Evolutionary conservation across 2,113 vertebrate genomes (phyloP).

Genomic region (Polypterus bichir): DNA sequence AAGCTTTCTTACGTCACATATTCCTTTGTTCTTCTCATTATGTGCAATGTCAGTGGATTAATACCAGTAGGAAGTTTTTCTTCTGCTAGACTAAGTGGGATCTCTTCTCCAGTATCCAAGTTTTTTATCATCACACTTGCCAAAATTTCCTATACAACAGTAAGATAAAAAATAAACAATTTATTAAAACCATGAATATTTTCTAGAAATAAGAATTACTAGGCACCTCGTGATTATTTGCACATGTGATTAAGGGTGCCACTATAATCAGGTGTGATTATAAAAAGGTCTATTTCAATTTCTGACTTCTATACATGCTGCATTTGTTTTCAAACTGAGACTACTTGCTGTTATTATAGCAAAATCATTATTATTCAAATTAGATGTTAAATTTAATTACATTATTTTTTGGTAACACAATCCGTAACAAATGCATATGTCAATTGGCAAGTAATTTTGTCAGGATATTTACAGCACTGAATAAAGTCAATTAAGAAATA

Average conservation of each 20-base stretch:
- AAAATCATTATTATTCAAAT: too few relatives aligned
- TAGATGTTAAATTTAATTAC: too few relatives aligned
- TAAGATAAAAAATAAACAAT: conserved; percentile 8
- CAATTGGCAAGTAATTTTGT: too few relatives aligned
- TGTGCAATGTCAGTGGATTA: conserved; percentile 91
- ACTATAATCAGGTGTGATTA: not conserved
- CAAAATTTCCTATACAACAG: conserved; percentile 76
- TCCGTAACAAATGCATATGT: too few relatives aligned
- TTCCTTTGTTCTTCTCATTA: conserved; percentile 97
- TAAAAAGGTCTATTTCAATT: not conserved
- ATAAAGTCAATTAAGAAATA: too few relatives aligned
- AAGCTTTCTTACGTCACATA: conserved; percentile 73
- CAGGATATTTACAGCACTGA: too few relatives aligned
- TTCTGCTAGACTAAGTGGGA: conserved; percentile 89
- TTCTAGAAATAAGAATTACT: not conserved
- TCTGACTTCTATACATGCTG: too few relatives aligned
- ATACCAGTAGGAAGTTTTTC: conserved; percentile 95
- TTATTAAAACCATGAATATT: too few relatives aligned
- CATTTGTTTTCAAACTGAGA: too few relatives aligned
- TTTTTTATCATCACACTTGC: conserved; percentile 99
- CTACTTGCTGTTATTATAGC: too few relatives aligned
- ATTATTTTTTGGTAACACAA: too few relatives aligned
- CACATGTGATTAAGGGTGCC: not conserved
- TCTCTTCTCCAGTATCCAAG: conserved; percentile 95
- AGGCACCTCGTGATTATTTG: not conserved